Evolutionary conservation across 1,140 invertebrate species (phyloP).

Genomic region (Drosophila tropicalis): DNA sequence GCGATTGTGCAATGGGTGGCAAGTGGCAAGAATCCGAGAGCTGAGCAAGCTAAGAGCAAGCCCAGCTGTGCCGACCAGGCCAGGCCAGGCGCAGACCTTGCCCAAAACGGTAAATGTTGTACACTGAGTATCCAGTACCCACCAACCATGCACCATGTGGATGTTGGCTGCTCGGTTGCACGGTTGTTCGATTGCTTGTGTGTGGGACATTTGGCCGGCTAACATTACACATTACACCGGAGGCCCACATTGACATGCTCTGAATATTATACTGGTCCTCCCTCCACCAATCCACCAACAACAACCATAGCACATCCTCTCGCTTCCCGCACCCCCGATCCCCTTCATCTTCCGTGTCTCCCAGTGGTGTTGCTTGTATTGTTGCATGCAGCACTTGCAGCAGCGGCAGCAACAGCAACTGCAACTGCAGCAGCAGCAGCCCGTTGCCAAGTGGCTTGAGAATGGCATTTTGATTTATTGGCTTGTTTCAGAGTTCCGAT

Average conservation of each 20-base stretch:
- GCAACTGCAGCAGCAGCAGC: conserved; percentile 22
- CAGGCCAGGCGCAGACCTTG: conserved; percentile 66
- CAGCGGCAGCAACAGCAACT: conserved; percentile 24
- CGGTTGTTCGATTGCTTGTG: conserved; percentile 5
- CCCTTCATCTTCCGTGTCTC: conserved; percentile 16
- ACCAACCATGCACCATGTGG: conserved; percentile 2
- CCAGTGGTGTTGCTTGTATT: conserved; percentile 22
- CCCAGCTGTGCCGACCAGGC: conserved; percentile 50
- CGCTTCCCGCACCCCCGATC: no score
- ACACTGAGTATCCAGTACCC: conserved; percentile 13
- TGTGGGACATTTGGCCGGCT: conserved; percentile 41
- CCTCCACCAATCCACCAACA: not conserved
- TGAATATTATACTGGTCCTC: conserved; percentile 52
- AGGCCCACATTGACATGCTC: conserved; percentile 78
- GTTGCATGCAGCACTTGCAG: conserved; percentile 60
- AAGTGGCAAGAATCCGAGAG: conserved; percentile 69
- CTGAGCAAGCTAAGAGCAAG: conserved; percentile 22
- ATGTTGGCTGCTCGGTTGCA: not conserved
- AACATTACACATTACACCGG: conserved; percentile 71
- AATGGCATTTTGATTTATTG: conserved; percentile 80
- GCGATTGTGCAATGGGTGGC: conserved; percentile 76
- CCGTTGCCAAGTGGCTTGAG: conserved; percentile 53
- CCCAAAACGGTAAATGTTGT: conserved; percentile 70
- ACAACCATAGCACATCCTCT: conserved; percentile 8
- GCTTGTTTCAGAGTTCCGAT: conserved; percentile 67